phyloP scores from a whole-genome alignment of 2,113 vertebrate species.

The Rhinopithecus roxellana region DNA sequence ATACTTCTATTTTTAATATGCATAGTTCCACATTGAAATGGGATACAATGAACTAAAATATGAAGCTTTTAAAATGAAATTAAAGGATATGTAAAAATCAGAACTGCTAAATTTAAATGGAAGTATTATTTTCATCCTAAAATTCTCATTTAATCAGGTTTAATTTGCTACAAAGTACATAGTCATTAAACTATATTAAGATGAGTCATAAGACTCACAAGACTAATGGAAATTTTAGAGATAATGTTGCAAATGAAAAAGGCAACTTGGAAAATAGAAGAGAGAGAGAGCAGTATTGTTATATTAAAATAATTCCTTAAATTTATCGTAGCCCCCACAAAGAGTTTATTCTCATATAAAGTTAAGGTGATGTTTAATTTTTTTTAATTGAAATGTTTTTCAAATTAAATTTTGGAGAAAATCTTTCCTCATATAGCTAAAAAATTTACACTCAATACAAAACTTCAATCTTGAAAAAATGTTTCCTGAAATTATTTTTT shows the following conservation, averaged over 20 bases:
- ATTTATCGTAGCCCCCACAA: neutral
- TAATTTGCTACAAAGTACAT: slow-evolving; percentile 60
- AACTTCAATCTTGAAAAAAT: neutral
- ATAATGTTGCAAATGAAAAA: slow-evolving; percentile 43
- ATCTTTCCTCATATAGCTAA: neutral
- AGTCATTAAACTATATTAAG: slow-evolving; percentile 64
- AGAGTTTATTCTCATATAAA: neutral
- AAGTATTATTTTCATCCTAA: slow-evolving; percentile 62
- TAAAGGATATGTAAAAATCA: slow-evolving; percentile 38
- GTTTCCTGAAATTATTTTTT: neutral
- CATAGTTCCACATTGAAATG: slow-evolving; percentile 4
- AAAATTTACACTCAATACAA: neutral
- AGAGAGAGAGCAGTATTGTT: neutral
- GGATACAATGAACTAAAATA: neutral
- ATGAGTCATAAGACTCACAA: slow-evolving; percentile 54
- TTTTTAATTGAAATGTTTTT: neutral
- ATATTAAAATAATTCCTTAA: neutral
- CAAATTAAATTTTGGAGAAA: neutral
- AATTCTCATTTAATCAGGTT: slow-evolving; percentile 67
- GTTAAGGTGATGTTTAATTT: neutral
- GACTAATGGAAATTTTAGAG: slow-evolving; percentile 8
- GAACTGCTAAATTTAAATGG: slow-evolving; percentile 45
- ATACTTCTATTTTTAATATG: slow-evolving; percentile 57
- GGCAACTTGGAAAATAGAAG: neutral
- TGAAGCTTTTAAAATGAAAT: slow-evolving; percentile 36